A percentile compares a stretch with the other conserved stretches of the same genome.
Conservation (phyloP, 2,888 invertebrate species). For the Drosophila borborema region DNA sequence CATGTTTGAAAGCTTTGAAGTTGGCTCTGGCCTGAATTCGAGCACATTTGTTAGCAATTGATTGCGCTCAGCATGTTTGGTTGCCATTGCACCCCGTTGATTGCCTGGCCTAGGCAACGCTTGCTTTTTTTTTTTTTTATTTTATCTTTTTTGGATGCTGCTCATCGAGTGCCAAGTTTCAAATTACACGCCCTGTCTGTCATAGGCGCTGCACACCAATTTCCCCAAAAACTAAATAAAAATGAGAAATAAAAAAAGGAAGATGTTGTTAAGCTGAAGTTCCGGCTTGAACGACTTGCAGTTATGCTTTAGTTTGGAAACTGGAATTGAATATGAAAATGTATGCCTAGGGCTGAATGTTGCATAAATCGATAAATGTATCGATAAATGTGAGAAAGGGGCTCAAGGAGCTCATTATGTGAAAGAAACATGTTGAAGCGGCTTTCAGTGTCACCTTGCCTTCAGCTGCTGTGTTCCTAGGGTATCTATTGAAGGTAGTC, state of each 20-base stretch:
- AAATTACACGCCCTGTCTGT: conserved; percentile 71
- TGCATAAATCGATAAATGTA: background rate
- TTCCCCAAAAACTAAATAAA: conserved; percentile 34
- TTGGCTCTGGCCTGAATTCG: conserved; percentile 20
- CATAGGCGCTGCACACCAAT: conserved; percentile 39
- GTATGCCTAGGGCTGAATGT: background rate
- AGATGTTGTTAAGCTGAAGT: background rate
- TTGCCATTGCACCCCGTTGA: conserved; percentile 7
- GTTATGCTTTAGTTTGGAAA: background rate
- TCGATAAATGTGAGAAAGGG: background rate
- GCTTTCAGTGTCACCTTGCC: too few species aligned
- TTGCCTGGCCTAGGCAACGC: background rate
- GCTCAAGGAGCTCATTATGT: background rate
- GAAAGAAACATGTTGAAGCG: too few species aligned
- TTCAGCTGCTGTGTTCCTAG: background rate
- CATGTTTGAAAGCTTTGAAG: background rate
- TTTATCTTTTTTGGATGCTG: conserved; percentile 19
- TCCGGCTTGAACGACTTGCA: background rate
- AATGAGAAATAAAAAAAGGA: conserved; percentile 27
- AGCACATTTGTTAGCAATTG: conserved; percentile 50
- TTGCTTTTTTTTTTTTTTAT: conserved; percentile 1
- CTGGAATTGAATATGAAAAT: background rate
- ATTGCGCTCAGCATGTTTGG: conserved; percentile 32
- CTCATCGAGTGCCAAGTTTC: conserved; percentile 64
- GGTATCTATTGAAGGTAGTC: background rate